Percentiles rank a stretch among this genome's conserved stretches.
These are phyloP conservation scores for Asbolus verrucosus DNA, from an alignment of 1,140 invertebrate species.

Conservation along the genomic window DNA sequence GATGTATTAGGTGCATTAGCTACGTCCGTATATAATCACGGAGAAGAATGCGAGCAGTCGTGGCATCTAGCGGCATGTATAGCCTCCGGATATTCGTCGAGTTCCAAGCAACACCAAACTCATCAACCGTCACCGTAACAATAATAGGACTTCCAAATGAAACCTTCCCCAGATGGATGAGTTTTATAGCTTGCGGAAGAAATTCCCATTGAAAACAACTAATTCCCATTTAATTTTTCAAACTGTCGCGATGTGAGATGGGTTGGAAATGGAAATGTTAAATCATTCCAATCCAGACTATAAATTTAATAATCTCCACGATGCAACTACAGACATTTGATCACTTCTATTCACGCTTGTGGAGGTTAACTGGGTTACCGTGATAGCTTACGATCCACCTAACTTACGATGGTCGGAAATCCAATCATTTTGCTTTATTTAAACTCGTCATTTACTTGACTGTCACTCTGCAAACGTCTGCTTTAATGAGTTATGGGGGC, in stretches of 20 bases:
- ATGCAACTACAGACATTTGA: not conserved
- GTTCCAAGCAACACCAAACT: not conserved
- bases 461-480: constrained; percentile 3
- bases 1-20: constrained; percentile 26
- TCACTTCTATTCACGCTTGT: not conserved
- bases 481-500: constrained; percentile 5
- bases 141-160: constrained; percentile 3
- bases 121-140: not conserved
- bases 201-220: not conserved
- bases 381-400: constrained; percentile 18
- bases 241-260: no score
- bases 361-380: constrained; percentile 17
- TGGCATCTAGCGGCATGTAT: constrained; percentile 34
- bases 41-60: constrained; percentile 33
- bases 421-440: constrained; percentile 27
- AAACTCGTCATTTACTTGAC: not conserved
- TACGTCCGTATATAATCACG: constrained; percentile 19
- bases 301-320: not conserved
- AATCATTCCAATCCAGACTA: no score
- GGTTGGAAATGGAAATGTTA: no score
- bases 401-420: constrained; percentile 24
- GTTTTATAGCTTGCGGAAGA: not conserved
- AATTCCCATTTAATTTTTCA: no score
- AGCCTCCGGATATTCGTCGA: constrained; percentile 2
- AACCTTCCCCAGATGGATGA: constrained; percentile 1